phyloP scores from a whole-genome alignment of 2,113 vertebrate species.

The Sapajus apella region DNA sequence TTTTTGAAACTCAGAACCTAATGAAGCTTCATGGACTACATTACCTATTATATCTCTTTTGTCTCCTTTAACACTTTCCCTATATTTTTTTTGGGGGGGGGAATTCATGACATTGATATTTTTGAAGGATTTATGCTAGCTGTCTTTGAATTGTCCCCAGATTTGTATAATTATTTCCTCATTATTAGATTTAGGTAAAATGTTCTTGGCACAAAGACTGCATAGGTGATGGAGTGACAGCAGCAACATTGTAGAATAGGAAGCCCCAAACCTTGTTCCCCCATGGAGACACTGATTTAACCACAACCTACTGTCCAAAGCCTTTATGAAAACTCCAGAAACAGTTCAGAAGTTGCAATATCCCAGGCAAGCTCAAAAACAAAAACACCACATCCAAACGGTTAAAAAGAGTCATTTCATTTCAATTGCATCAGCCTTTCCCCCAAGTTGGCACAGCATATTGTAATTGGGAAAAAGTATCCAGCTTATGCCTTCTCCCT shows the following conservation, averaged over 20 bases:
- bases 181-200: not conserved
- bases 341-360: not conserved
- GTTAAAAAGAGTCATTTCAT: not conserved
- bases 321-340: not conserved
- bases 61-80: not conserved
- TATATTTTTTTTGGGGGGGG: accelerated
- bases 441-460: not conserved
- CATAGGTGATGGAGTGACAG: not conserved
- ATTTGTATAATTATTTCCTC: not conserved
- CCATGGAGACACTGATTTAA: not conserved
- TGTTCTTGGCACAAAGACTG: not conserved
- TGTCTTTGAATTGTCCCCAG: not conserved
- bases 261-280: not conserved
- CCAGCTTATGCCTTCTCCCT: not conserved
- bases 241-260: not conserved
- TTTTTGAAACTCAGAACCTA: not conserved
- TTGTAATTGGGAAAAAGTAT: not conserved
- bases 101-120: not conserved
- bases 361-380: not conserved
- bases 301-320: not conserved
- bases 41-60: not conserved
- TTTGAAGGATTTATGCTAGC: not conserved
- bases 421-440: not conserved
- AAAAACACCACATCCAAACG: not conserved
- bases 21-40: not conserved